phyloP scores from a whole-genome alignment of 2,888 invertebrate genomes.

The Ophion slaviceki region DNA sequence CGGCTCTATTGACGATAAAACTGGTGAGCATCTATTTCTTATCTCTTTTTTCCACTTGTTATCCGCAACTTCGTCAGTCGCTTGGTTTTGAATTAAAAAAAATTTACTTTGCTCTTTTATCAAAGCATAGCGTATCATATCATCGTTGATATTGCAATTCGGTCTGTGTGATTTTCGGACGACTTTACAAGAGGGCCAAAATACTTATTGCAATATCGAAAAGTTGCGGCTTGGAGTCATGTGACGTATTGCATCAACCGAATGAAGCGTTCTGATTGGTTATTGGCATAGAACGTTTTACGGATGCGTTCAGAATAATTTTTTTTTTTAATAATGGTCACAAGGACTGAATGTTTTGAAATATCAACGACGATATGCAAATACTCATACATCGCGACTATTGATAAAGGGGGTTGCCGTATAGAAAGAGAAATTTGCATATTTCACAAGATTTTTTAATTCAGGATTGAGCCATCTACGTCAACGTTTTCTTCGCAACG shows the following conservation, averaged over 20 bases:
- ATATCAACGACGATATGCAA: not conserved
- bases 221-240: too few species aligned
- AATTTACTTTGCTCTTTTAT: not conserved
- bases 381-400: not conserved
- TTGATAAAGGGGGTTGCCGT: not conserved
- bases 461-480: not conserved
- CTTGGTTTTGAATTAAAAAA: not conserved
- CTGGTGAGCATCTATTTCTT: constrained; percentile 72
- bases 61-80: not conserved
- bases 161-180: too few species aligned
- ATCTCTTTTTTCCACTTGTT: not conserved
- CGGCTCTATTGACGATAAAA: constrained; percentile 81
- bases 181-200: too few species aligned
- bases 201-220: too few species aligned
- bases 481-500: not conserved
- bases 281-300: too few species aligned
- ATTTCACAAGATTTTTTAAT: not conserved
- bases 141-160: too few species aligned
- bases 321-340: too few species aligned
- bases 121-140: not conserved
- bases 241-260: too few species aligned
- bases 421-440: not conserved
- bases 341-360: too few species aligned
- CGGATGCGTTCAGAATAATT: too few species aligned
- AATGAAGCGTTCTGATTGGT: too few species aligned